These are phyloP conservation scores for Chaetodon auriga DNA, from an alignment of 2,113 vertebrate species.

Conservation along the genomic window DNA sequence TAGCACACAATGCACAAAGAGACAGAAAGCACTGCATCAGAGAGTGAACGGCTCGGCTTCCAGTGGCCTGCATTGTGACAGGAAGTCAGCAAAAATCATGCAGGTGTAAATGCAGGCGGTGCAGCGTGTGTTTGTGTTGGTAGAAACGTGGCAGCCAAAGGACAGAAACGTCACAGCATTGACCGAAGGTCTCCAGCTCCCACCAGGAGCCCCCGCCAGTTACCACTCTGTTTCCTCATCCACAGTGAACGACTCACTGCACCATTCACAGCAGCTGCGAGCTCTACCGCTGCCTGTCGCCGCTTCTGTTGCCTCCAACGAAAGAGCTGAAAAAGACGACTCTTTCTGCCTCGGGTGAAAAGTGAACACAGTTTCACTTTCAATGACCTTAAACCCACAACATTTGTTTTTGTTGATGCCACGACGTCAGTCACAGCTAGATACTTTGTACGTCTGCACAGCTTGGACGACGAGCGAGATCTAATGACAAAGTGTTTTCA, in stretches of 20 bases:
- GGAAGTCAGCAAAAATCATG: neutral
- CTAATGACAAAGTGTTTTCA: neutral
- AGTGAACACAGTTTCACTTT: slow-evolving; percentile 24
- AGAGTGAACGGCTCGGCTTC: neutral
- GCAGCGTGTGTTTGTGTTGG: neutral
- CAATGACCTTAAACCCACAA: slow-evolving; percentile 13
- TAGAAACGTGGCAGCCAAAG: slow-evolving; percentile 31
- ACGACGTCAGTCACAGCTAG: neutral
- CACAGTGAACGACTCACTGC: slow-evolving; percentile 51
- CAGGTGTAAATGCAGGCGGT: neutral
- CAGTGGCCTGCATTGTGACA: slow-evolving; percentile 2
- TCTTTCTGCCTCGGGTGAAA: slow-evolving; percentile 27
- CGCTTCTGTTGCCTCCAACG: slow-evolving; percentile 33
- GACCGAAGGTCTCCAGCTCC: slow-evolving; percentile 44
- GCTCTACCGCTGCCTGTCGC: slow-evolving; percentile 30
- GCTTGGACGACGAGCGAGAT: neutral
- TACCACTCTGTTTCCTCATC: slow-evolving; percentile 50
- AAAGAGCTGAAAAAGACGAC: slow-evolving; percentile 53
- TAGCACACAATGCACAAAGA: neutral
- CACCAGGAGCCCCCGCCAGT: slow-evolving; percentile 55
- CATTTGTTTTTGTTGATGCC: neutral
- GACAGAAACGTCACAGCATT: slow-evolving; percentile 42
- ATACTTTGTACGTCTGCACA: neutral
- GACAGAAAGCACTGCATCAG: neutral
- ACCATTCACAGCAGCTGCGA: slow-evolving; percentile 48